Base-by-base conservation (phyloP, 2,888 invertebrate genomes). In the Heteromurus nitidus region DNA sequence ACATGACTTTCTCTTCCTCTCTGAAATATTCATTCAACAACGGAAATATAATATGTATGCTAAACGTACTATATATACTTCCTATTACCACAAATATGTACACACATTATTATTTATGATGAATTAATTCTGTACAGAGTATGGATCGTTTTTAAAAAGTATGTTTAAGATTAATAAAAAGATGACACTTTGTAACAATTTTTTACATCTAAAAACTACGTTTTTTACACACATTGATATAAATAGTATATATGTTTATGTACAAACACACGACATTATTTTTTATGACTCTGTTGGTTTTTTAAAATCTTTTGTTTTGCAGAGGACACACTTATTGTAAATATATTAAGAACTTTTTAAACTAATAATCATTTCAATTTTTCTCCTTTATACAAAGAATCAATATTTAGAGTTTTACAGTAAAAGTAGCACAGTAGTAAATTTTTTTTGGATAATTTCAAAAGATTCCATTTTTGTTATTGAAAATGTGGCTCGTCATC, bases 21-120 rank as follows among this genome's bases (percentile, higher is more conserved):
- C 5, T 36, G 13, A 13, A 36, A 36, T 55, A 55, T 55, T 3
- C 55, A 55, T 55, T 55, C 55, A 55, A 55, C 55, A 55, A 24
- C 55, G 22, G 55, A 55, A 55, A 55, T 55, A 20, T 55, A 55
- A 22, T 55, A 50, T 50, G 36, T 36, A 36, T 9, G 13, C 13
- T 36, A n/a, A n/a, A n/a, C n/a, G n/a, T n/a, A n/a, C n/a, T 47
- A 47, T 47, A 47, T 47, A 47, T 47, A 47, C 47, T 5, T n/a
- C n/a, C 7, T 36, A 36, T 36, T 13, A 36, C 13, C 36, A 36
- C 36, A 36, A 36, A 36, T 36, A 13, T 36, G 13, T 36, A 13
- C 36, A 36, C 13, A 13, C 13, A 36, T 36, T 36, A 9, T 36
- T 36, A 36, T 36, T 36, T 36, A 9, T 36, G 36, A 36, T 13